Evolutionary conservation across 2,797 vertebrate genomes (phyloP), one percentile per base, ranked within the genome.

Genomic region (Scolopax rusticola): DNA sequence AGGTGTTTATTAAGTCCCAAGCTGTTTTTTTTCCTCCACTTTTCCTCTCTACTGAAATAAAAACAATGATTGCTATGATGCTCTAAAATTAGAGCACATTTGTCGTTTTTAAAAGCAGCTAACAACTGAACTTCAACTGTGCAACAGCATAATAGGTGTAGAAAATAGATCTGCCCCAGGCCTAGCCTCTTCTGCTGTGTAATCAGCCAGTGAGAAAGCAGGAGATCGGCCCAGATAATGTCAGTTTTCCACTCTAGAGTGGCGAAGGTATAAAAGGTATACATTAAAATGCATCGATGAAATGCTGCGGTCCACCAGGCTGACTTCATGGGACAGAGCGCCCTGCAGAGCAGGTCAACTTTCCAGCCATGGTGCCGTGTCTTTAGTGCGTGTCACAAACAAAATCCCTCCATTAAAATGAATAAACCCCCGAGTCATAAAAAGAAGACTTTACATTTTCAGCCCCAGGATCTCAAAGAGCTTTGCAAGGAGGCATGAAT

Each of bases 1-100:
- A 97, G 97, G 96, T 95, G 95, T 98, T 98, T 98, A 98, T 98
- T 98, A 98, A 98, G 97, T 98, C 96, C 97, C 97, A 97, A 98
- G 98, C 97, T 98, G 97, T 88, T 98, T 98, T 94, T 94, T 97
- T 97, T n/a, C 77, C 89, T 95, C 93, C 65, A 85, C 94, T 97
- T 97, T 96, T 95, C 87, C 91, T 97, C 92, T 94, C 96, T 90
- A 28, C 90, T 21, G 96, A 98, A 97, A 98, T 97, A 97, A 98
- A 98, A 98, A 97, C 97, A 97, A 98, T 97, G 97, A 98, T 97
- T 96, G 95, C 95, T 77, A 45, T 63, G 92, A 96, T 90, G 96
- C 82, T 96, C 82, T 96, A 95, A 98, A 98, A 98, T 98, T 97
- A 98, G 96, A 97, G 90, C 85, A 86, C 94, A 96, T 97, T 97